These are phyloP conservation scores for Agrochola lota DNA, from an alignment of 2,888 invertebrate species.

Conservation along the genomic window DNA sequence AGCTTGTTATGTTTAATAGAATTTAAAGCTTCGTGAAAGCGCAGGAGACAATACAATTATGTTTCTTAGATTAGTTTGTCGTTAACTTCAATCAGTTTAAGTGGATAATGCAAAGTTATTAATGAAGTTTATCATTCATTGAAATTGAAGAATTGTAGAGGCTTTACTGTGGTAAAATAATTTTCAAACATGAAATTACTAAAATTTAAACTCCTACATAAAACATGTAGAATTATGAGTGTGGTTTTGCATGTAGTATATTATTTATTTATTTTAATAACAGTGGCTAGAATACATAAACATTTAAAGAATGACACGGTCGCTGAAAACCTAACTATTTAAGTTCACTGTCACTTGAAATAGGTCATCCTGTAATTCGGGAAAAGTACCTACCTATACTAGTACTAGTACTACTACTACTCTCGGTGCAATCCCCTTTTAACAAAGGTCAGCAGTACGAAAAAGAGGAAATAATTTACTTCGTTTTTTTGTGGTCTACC, in stretches of 20 bases:
- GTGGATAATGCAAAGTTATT: slow-evolving; percentile 33
- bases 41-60: slow-evolving; percentile 48
- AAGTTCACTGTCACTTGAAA: not conserved
- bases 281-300: not conserved
- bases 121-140: slow-evolving; percentile 9
- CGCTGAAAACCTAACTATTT: not conserved
- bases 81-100: slow-evolving; percentile 35
- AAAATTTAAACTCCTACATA: not conserved
- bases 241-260: not conserved
- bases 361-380: not conserved
- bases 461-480: no score
- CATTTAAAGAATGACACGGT: not conserved
- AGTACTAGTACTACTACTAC: not conserved
- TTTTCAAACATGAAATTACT: not conserved
- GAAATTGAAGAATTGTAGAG: slow-evolving; percentile 9
- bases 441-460: not conserved
- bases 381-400: no score
- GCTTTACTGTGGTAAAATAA: slow-evolving; percentile 11
- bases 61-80: slow-evolving; percentile 49
- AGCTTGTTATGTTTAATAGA: slow-evolving; percentile 34
- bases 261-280: not conserved
- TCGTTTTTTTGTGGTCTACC: no score
- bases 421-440: not conserved
- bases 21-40: slow-evolving; percentile 46
- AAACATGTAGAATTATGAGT: not conserved